Evolutionary conservation across 1,140 invertebrate species (phyloP).

Genomic region (Hylaeus anthracinus): DNA sequence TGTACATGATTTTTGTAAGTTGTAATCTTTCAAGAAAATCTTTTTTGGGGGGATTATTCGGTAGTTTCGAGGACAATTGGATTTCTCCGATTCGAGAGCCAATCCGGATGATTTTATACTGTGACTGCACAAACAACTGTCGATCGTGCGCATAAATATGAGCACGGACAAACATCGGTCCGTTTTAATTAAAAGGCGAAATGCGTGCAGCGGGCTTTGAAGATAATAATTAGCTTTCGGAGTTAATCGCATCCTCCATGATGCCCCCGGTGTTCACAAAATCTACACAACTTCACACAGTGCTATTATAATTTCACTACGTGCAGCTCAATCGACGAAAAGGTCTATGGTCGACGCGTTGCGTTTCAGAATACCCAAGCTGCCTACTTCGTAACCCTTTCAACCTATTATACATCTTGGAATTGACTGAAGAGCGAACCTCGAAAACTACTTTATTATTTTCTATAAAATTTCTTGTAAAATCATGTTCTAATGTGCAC

Average conservation of each 20-base stretch:
- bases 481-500: too few species aligned
- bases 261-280: conserved; percentile 18
- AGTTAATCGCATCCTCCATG: conserved; percentile 58
- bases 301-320: conserved; percentile 19
- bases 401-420: too few species aligned
- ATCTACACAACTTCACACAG: conserved; percentile 47
- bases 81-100: too few species aligned
- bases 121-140: not conserved
- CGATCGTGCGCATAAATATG: conserved; percentile 28
- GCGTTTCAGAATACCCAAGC: not conserved
- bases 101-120: too few species aligned
- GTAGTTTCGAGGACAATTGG: conserved; percentile 55
- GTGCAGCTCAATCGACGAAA: conserved; percentile 12
- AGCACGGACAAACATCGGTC: conserved; percentile 31
- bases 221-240: conserved; percentile 69
- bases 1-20: too few species aligned
- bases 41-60: conserved; percentile 43
- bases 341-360: not conserved
- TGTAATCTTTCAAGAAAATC: too few species aligned
- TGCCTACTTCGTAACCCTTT: too few species aligned
- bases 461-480: too few species aligned
- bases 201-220: conserved; percentile 41
- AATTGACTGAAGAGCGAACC: too few species aligned
- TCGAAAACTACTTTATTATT: too few species aligned
- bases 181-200: conserved; percentile 59